Conservation (phyloP, 2,888 invertebrate genomes). For the Scelioninae gen. 1 region DNA sequence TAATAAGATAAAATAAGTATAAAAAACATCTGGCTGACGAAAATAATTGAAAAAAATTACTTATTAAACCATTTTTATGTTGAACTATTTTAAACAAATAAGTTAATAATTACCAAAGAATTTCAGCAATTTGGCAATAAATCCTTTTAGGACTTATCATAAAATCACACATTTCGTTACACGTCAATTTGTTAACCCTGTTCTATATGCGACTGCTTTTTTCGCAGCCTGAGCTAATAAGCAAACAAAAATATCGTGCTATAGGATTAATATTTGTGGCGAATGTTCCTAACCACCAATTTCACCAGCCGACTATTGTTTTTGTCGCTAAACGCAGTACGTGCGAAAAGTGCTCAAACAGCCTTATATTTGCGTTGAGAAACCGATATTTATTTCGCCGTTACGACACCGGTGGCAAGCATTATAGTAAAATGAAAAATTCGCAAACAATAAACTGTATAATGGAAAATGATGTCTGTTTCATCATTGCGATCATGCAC, state of each 20-base stretch:
- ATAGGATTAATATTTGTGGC: constrained; percentile 23
- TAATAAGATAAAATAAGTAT: no score
- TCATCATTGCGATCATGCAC: constrained; percentile 56
- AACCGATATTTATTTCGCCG: constrained; percentile 62
- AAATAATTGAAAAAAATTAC: no score
- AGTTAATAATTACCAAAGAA: not conserved
- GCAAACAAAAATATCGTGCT: not conserved
- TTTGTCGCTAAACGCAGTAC: constrained; percentile 46
- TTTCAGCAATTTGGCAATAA: not conserved
- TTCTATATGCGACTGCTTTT: constrained; percentile 2
- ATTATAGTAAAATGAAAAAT: constrained; percentile 52
- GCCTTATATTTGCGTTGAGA: constrained; percentile 60
- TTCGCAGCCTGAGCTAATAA: not conserved
- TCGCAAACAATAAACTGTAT: constrained; percentile 44
- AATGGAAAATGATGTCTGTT: constrained; percentile 44
- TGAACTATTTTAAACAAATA: not conserved
- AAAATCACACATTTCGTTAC: not conserved
- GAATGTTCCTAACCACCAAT: constrained; percentile 50
- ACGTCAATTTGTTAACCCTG: not conserved
- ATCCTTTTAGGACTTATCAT: not conserved
- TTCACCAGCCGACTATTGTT: constrained; percentile 54
- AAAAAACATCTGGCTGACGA: no score
- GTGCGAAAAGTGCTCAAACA: constrained; percentile 57
- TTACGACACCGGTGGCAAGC: constrained; percentile 50
- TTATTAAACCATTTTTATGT: no score